These are phyloP conservation scores for Philaethria dido DNA, from an alignment of 2,888 invertebrate genomes.

Conservation along the genomic window DNA sequence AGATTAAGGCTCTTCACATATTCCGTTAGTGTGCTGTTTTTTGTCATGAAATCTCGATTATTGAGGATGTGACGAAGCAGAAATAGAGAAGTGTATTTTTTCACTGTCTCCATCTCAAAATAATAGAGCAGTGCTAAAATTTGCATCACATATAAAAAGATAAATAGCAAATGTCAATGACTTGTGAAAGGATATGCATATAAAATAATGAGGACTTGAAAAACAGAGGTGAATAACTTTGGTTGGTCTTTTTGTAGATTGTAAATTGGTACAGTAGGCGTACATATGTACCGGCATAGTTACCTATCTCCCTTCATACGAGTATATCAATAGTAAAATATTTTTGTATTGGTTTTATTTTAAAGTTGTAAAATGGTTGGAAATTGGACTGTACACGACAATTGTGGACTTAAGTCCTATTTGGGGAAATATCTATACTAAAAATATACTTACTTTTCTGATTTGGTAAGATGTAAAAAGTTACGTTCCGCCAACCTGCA, in stretches of 20 bases:
- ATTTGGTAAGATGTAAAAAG: no score
- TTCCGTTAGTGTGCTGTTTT: conserved; percentile 25
- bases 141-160: conserved; percentile 35
- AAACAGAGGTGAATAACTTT: conserved; percentile 43
- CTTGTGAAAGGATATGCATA: conserved; percentile 54
- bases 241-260: conserved; percentile 24
- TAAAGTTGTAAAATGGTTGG: no score
- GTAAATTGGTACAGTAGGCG: conserved; percentile 11
- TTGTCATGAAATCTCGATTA: not conserved
- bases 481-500: no score
- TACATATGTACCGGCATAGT: not conserved
- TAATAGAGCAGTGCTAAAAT: conserved; percentile 25
- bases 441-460: no score
- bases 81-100: conserved; percentile 27
- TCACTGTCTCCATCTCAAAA: conserved; percentile 6
- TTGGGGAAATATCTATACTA: no score
- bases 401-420: no score
- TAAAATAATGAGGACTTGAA: conserved; percentile 12
- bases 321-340: no score
- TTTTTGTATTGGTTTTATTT: no score
- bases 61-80: conserved; percentile 25
- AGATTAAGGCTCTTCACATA: not conserved
- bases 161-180: conserved; percentile 58
- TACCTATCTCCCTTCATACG: no score
- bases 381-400: no score